These are phyloP conservation scores for Aporrectodea caliginosa DNA, from an alignment of 1,140 invertebrate genomes.

Conservation along the genomic window DNA sequence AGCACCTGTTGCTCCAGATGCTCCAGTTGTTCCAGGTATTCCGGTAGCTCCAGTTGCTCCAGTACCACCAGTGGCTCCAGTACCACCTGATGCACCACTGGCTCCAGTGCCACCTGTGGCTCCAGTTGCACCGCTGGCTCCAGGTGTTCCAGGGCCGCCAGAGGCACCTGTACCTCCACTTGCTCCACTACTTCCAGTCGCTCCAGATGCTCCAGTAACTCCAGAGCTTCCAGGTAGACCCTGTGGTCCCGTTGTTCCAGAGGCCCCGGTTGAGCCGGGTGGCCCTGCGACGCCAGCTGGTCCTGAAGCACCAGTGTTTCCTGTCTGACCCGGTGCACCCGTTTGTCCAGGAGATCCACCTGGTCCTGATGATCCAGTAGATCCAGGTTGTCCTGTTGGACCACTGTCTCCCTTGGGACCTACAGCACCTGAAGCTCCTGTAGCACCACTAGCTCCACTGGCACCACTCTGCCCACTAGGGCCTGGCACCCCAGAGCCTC, in stretches of 20 bases:
- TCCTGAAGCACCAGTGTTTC: conserved; percentile 9
- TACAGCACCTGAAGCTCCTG: neutral
- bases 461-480: neutral
- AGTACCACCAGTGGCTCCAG: neutral
- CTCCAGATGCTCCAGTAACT: neutral
- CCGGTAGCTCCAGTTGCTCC: conserved; percentile 9
- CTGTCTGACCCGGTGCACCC: neutral
- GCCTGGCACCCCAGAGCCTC: neutral
- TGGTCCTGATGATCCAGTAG: conserved; percentile 8
- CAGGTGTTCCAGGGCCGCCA: neutral
- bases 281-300: neutral
- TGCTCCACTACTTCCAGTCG: conserved; percentile 9
- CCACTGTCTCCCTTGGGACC: conserved; percentile 12
- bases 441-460: neutral
- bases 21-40: neutral
- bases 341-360: neutral
- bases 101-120: conserved; percentile 1
- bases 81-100: neutral
- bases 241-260: neutral
- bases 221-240: neutral
- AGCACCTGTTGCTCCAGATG: neutral
- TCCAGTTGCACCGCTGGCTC: conserved; percentile 6
- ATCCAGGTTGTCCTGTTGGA: neutral
- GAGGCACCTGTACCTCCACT: neutral
- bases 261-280: neutral